Evolutionary conservation across 64 coral and sea anemone genomes (phyloP), one percentile per base, ranked within the genome.

Genomic region (Astreopora myriophthalma): DNA sequence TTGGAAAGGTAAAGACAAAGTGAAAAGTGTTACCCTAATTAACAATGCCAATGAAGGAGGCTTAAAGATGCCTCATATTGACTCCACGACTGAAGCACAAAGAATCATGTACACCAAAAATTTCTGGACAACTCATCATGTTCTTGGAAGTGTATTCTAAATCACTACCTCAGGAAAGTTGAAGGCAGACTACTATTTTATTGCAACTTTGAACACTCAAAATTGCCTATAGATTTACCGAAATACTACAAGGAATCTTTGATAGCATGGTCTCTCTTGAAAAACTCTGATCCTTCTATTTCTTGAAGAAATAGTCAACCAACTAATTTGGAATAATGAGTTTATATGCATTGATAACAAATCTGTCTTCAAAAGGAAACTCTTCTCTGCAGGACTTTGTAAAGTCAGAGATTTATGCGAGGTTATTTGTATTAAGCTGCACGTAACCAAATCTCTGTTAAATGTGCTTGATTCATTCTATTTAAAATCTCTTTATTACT

Each of bases 321-420:
- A 85, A 85, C 33, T 30, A 23, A 85, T 69, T 42, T 42, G 62
- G 82, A 85, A 69, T 23, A 60, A 81, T 46, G 16, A 14, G 63
- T 85, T 65, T 63, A 85, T 85, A 38, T 69, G 82, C 34, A 63
- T 85, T 33, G 34, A n/a, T 46, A 20, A 27, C 6, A 66, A 85
- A 68, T 85, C 35, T 66, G 36, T 85, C 17, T 85, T 85, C 82
- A 85, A 85, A 27, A 8, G 35, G 4, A 69, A 42, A 40, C 23
- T 85, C 22, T 85, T 28, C 40, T 0, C 61, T 69, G 62, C 22
- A 44, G 82, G 82, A 22, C n/a, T 85, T 23, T 17, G 20, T 44
- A 85, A 85, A 46, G 66, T 85, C 61, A 36, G 37, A 38, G 19
- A 85, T 37, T 66, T 85, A 46, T 69, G 38, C 34, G 55, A 63